Conservation (phyloP, 2,888 invertebrate genomes). For the Athrips mouffetella region DNA sequence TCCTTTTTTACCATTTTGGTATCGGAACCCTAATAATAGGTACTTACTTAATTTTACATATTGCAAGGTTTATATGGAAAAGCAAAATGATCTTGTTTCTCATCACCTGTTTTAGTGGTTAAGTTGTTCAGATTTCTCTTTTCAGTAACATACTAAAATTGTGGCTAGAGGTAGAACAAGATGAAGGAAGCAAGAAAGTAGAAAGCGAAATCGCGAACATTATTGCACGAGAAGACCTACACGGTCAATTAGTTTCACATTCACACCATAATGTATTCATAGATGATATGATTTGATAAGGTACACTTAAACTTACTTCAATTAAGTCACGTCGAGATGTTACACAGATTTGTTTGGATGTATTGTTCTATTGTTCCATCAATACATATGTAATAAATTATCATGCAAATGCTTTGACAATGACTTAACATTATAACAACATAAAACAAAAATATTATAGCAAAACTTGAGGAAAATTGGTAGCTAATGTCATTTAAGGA, state of each 20-base stretch:
- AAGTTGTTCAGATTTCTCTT: too few relatives aligned
- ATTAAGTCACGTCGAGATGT: neutral
- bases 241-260: neutral
- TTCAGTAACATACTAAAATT: too few relatives aligned
- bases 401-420: neutral
- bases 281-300: neutral
- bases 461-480: conserved; percentile 1
- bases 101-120: too few relatives aligned
- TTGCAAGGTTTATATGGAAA: too few relatives aligned
- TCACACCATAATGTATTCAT: neutral
- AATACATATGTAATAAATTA: too few relatives aligned
- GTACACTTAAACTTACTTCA: neutral
- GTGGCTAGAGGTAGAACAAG: too few relatives aligned
- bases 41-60: too few relatives aligned
- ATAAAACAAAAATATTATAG: neutral
- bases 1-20: too few relatives aligned
- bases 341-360: conserved; percentile 22
- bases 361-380: conserved; percentile 47
- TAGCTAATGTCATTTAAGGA: neutral
- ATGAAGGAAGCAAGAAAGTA: neutral
- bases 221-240: neutral
- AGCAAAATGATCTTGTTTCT: too few relatives aligned
- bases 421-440: conserved; percentile 6
- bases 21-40: too few relatives aligned
- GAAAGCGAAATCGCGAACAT: neutral